Percentiles rank a stretch among this genome's conserved stretches.
Evolutionary conservation across 53 echinoderm and acorn worm genomes (phyloP).

Genomic region (Stichopus horrens): DNA sequence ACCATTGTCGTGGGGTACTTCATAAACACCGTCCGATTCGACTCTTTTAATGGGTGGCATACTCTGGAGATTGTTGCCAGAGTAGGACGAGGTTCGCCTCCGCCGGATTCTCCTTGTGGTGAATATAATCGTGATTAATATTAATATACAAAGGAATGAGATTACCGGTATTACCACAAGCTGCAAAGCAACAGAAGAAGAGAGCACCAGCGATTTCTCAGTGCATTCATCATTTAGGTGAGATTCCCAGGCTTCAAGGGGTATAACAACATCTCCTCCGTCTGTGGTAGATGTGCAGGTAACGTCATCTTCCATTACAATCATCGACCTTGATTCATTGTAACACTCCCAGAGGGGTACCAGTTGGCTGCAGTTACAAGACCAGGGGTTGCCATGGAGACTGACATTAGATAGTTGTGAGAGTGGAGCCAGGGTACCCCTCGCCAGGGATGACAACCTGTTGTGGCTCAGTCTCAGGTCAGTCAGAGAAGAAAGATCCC

Average conservation of each 20-base stretch:
- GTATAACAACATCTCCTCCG: neutral
- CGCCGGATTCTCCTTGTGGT: neutral
- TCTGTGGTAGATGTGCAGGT: slow-evolving; percentile 3
- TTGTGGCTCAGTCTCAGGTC: slow-evolving; percentile 68
- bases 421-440: slow-evolving; percentile 35
- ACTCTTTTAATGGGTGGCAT: neutral
- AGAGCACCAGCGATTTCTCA: neutral
- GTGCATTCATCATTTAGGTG: neutral
- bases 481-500: slow-evolving; percentile 51
- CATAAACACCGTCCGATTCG: neutral
- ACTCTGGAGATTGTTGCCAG: neutral
- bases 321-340: neutral
- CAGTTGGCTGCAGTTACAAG: slow-evolving; percentile 60
- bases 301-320: neutral
- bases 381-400: slow-evolving; percentile 66
- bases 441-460: slow-evolving; percentile 51
- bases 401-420: slow-evolving; percentile 27
- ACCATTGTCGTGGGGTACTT: neutral
- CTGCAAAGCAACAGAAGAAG: neutral
- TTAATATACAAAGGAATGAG: neutral
- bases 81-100: neutral
- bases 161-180: neutral
- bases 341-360: slow-evolving; percentile 37
- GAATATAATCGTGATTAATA: neutral
- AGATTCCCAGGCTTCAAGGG: neutral